These are phyloP conservation scores for Diarsia mendica DNA, from an alignment of 2,888 invertebrate genomes.

Conservation along the genomic window DNA sequence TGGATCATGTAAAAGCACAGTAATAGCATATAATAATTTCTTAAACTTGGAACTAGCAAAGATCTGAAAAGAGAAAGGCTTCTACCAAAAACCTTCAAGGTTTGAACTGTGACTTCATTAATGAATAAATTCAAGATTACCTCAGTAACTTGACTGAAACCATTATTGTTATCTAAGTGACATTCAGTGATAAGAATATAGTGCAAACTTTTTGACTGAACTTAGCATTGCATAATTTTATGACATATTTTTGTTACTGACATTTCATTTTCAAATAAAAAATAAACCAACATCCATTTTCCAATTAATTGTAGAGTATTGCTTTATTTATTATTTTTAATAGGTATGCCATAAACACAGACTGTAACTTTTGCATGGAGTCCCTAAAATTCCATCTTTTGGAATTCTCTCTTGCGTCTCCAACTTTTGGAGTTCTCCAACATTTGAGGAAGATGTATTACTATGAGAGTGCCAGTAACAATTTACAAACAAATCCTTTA, in stretches of 20 bases:
- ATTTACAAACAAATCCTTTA: slow-evolving; percentile 3
- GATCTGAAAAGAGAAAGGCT: slow-evolving; percentile 53
- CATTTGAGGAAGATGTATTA: slow-evolving; percentile 6
- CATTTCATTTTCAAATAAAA: too few relatives aligned
- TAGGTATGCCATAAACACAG: background rate
- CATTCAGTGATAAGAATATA: slow-evolving; percentile 34
- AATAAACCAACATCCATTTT: background rate
- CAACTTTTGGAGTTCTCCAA: too few relatives aligned
- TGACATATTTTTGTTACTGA: background rate
- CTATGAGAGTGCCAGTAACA: background rate
- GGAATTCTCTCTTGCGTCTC: too few relatives aligned
- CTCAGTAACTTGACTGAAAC: slow-evolving; percentile 29
- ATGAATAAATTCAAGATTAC: slow-evolving; percentile 38
- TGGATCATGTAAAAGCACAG: background rate
- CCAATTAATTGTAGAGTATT: background rate
- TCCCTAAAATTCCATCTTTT: too few relatives aligned
- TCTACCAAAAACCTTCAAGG: slow-evolving; percentile 35
- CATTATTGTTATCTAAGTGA: slow-evolving; percentile 34
- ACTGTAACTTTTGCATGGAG: too few relatives aligned
- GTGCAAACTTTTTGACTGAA: slow-evolving; percentile 11
- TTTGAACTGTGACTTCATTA: slow-evolving; percentile 34
- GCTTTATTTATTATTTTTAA: slow-evolving; percentile 3
- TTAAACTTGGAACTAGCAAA: slow-evolving; percentile 16
- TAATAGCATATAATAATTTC: slow-evolving; percentile 1
- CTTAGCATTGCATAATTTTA: slow-evolving; percentile 18